Base-by-base conservation (phyloP, 1,140 invertebrate genomes). In the Triops longicaudatus region DNA sequence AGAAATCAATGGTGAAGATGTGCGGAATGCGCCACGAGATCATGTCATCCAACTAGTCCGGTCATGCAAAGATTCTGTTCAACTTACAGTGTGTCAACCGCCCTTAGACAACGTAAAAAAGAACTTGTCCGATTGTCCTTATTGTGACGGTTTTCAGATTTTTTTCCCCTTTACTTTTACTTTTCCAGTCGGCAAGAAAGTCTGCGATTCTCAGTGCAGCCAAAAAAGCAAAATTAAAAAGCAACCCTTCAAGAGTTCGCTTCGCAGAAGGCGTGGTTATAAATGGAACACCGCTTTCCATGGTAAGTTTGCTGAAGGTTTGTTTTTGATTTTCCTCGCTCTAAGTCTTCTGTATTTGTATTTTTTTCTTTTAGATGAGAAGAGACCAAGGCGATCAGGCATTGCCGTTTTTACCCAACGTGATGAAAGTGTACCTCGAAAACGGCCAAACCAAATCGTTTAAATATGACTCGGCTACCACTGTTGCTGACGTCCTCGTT, bases 381-480 rank as follows among this genome's bases (percentile, higher is more conserved):
- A 91, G 26, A 82, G 83, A 27, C 91, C 84, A 90, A 50, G 90
- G 91, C 63, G 92, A 95, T 80, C 89, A 92, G 72, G 92, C 91
- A 81, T 87, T 94, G 43, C 92, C 94, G 17, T 92, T 93, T 41
- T 93, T 96, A 90, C 94, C 94, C 12, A 96, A 95, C 85, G 94
- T 97, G 11, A 87, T 97, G 28, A 95, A 96, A 85, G 88, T 90
- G 26, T 97, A 96, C 83, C 86, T 97, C 28, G 95, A 97, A 85
- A 97, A 97, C 83, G 94, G 95, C 3, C 95, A 97, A 84, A 97
- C 95, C 4, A 96, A 96, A 84, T 96, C 93, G n/a, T 97, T 97
- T 84, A 96, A 96, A 83, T 97, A 97, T 83, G 94, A 97, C 84
- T 89, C 90, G 28, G 92, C 89, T 73, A 97, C 95, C 17, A 93